Conservation (phyloP, 1,140 invertebrate species). For the Ceratoteleas bidentatus region DNA sequence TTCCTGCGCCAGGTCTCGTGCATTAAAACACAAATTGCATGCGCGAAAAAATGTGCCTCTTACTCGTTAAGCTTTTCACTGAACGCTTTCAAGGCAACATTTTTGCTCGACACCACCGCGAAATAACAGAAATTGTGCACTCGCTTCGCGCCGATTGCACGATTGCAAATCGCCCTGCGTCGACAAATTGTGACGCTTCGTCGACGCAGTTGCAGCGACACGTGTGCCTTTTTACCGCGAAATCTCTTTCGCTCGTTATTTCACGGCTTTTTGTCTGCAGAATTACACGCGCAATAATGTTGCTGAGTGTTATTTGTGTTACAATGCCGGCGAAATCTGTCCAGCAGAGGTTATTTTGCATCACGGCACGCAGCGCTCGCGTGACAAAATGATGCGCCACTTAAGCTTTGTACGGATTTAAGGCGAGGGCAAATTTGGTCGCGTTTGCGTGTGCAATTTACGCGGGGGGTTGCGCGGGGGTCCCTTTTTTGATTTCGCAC, state of each 20-base stretch:
- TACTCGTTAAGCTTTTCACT: constrained; percentile 57
- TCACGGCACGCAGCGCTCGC: constrained; percentile 28
- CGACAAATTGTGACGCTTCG: constrained; percentile 60
- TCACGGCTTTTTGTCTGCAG: not conserved
- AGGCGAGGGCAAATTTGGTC: constrained; percentile 20
- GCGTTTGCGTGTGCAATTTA: constrained; percentile 12
- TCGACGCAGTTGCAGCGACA: constrained; percentile 45
- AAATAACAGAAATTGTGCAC: constrained; percentile 60
- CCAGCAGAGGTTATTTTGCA: constrained; percentile 9
- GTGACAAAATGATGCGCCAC: constrained; percentile 38
- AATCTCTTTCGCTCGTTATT: constrained; percentile 1
- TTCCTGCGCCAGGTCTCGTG: constrained; percentile 7
- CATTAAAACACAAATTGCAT: constrained; percentile 48
- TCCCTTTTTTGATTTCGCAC: no score
- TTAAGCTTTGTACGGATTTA: constrained; percentile 28
- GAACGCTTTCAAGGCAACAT: constrained; percentile 60
- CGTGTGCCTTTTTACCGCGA: constrained; percentile 18
- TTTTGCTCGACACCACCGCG: constrained; percentile 55
- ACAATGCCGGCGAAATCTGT: constrained; percentile 31
- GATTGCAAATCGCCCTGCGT: constrained; percentile 43
- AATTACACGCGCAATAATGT: constrained; percentile 15
- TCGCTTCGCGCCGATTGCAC: constrained; percentile 47
- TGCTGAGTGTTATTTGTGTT: constrained; percentile 18
- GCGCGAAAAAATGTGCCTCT: constrained; percentile 37
- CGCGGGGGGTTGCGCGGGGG: constrained; percentile 8